Conservation (phyloP, 2,888 invertebrate genomes). For the Yponomeuta sedellus region DNA sequence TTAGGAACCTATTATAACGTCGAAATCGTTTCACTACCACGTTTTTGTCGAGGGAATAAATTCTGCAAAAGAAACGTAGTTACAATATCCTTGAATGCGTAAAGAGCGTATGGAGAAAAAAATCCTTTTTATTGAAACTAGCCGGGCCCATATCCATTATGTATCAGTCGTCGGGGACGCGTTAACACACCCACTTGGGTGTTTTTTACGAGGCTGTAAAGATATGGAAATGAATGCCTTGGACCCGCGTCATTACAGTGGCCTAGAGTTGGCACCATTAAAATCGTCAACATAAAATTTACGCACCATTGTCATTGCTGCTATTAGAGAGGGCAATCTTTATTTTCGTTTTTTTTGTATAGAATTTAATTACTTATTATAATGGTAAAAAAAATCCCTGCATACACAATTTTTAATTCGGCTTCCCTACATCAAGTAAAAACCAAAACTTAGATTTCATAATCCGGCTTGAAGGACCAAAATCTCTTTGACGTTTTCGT, state of each 20-base stretch:
- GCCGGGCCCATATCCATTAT: slow-evolving; percentile 67
- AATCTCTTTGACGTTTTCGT: no score
- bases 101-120: slow-evolving; percentile 51
- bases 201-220: slow-evolving; percentile 3
- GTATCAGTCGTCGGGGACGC: slow-evolving; percentile 51
- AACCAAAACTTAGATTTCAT: no score
- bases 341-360: no score
- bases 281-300: not conserved
- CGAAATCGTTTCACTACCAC: not conserved
- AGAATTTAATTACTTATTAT: no score
- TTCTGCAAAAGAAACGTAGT: slow-evolving; percentile 44
- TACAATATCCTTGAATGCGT: slow-evolving; percentile 52
- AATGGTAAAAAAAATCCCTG: no score
- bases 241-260: not conserved
- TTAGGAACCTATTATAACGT: not conserved
- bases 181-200: slow-evolving; percentile 25
- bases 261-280: not conserved
- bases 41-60: slow-evolving; percentile 41
- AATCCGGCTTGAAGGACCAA: no score
- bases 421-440: no score
- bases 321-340: no score
- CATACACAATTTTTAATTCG: no score
- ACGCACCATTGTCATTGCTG: no score
- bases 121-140: slow-evolving; percentile 74
- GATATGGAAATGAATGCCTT: not conserved